Evolutionary conservation across 2,888 invertebrate species (phyloP), one percentile per base, ranked within the genome.

Genomic region (Lasioglossum morio): DNA sequence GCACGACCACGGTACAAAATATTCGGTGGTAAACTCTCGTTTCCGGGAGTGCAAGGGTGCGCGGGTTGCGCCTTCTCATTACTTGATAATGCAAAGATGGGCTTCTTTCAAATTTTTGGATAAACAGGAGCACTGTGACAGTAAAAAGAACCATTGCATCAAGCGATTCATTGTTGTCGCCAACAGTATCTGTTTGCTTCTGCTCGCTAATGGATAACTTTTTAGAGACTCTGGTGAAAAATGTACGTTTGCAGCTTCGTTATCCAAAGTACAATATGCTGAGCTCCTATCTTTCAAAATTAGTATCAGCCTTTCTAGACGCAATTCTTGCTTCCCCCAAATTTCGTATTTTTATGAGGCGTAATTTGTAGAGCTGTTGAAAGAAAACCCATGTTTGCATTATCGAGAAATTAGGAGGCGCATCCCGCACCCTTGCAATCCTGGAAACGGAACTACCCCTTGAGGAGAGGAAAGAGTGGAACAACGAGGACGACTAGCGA

Each of bases 121-220:
- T 74, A 98, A 95, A 93, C 97, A 98, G 76, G 97, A 96, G 89
- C 97, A 97, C 77, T 98, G 96, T 48, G 96, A 96, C 95, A 98
- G 97, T 81, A 98, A 96, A 19, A 97, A 97, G 93, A 97, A 97
- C 98, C 98, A 98, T 92, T 98, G 97, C 3, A 97, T 96, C 53
- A 98, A 95, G 92, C 97, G 97, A 63, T 97, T 97, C 79, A 98
- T 94, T 4, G 97, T 94, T 90, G 96, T 97, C 88, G 97, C 97
- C 57, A 98, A 95, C 89, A 97, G 96, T 75, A 96, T 96, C 37
- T 96, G 94, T 69, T 96, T 95, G 48, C 96, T 95, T 87, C 96
- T 96, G 92, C 96, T 96, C 88, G 96, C 96, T 70, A 97, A 94
- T 2, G 97, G 96, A 93, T 97, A 96, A 85, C 96, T 96, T 89